Evolutionary conservation across 2,113 vertebrate species (phyloP).

Genomic region (Coracopsis vasa): DNA sequence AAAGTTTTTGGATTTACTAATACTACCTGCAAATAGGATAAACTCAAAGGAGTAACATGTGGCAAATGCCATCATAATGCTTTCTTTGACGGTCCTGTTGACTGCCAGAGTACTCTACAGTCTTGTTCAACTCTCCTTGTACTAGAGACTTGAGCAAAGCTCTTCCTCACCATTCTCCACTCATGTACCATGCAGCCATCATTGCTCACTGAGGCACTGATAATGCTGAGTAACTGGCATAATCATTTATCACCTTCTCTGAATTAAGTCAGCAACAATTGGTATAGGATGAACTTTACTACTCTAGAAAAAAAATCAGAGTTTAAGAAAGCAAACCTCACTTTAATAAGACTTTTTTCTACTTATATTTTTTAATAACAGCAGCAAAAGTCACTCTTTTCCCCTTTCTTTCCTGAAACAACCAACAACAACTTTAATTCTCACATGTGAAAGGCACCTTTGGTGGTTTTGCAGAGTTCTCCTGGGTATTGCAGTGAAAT

Average conservation of each 20-base stretch:
- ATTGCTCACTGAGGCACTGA: accelerated
- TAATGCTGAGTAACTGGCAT: neutral
- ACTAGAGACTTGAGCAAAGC: neutral
- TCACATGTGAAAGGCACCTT: neutral
- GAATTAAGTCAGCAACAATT: neutral
- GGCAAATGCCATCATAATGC: neutral
- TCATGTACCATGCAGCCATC: accelerated
- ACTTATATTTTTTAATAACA: neutral
- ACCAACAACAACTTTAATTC: neutral
- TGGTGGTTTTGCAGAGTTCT: neutral
- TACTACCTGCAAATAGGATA: accelerated
- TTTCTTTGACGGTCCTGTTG: neutral
- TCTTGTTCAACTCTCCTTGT: neutral
- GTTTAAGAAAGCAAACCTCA: neutral
- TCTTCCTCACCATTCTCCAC: neutral
- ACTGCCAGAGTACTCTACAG: neutral
- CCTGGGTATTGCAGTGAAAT: neutral
- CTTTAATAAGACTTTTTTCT: accelerated
- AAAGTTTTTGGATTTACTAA: neutral
- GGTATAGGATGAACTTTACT: neutral
- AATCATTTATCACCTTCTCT: neutral
- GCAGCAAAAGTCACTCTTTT: accelerated
- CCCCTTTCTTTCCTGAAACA: neutral
- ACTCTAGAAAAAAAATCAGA: neutral
- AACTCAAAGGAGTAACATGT: neutral